phyloP scores from a whole-genome alignment of 1,140 invertebrate species.

The Elymnias hypermnestra region DNA sequence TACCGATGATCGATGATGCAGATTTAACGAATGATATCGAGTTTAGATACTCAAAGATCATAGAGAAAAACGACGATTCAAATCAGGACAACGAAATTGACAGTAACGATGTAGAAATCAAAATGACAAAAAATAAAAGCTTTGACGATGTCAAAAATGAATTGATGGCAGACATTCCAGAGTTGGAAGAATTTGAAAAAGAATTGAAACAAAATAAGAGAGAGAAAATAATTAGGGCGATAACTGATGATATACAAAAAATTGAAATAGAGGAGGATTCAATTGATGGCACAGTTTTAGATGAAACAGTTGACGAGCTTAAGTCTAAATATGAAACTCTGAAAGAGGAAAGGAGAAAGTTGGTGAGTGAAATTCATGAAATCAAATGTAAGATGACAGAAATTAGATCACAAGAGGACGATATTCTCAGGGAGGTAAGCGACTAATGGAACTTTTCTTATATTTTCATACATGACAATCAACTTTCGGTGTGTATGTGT shows the following conservation, averaged over 20 bases:
- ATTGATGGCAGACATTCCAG: conserved; percentile 72
- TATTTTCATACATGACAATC: too few species aligned
- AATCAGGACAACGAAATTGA: conserved; percentile 12
- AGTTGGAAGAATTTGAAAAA: conserved; percentile 69
- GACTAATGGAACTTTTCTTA: too few species aligned
- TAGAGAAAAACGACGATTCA: conserved; percentile 42
- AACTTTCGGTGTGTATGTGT: too few species aligned
- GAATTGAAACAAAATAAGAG: conserved; percentile 62
- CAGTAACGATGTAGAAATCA: conserved; percentile 8
- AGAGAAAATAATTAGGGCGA: conserved; percentile 55
- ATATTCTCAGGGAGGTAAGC: conserved; percentile 87
- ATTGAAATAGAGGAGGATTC: conserved; percentile 56
- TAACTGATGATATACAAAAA: conserved; percentile 53
- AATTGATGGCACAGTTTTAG: conserved; percentile 55
- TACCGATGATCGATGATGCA: conserved; percentile 73
- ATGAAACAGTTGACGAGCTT: conserved; percentile 65
- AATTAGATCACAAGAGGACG: conserved; percentile 88
- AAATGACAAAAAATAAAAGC: conserved; percentile 53
- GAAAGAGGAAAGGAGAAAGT: conserved; percentile 77
- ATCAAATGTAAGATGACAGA: conserved; percentile 87
- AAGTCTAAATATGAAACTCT: conserved; percentile 69
- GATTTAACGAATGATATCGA: conserved; percentile 67
- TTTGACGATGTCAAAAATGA: conserved; percentile 73
- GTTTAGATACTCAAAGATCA: conserved; percentile 64
- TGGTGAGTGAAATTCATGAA: conserved; percentile 76